phyloP scores from a whole-genome alignment of 1,140 invertebrate species.

The Brachionus koreanus region DNA sequence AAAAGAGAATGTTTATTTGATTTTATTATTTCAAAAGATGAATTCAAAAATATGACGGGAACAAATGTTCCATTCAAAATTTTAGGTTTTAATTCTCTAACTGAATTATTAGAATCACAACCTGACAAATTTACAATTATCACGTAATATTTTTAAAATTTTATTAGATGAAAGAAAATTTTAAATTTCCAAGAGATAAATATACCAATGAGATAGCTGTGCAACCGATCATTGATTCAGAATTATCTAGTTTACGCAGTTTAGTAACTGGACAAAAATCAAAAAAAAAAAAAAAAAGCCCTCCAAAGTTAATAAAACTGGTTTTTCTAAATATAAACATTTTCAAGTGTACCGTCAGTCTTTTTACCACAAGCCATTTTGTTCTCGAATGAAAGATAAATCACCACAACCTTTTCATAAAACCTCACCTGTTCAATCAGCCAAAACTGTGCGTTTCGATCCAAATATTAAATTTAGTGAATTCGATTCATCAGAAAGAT shows the following conservation, averaged over 20 bases:
- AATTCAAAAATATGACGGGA: slow-evolving; percentile 8
- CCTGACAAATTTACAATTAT: slow-evolving; percentile 11
- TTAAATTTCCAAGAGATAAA: neutral
- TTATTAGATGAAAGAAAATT: neutral
- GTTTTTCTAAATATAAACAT: neutral
- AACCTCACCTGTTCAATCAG: neutral
- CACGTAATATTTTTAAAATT: neutral
- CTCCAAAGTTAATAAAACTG: neutral
- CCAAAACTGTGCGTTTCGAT: neutral
- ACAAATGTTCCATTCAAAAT: neutral
- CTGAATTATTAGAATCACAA: slow-evolving; percentile 17
- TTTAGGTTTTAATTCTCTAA: neutral
- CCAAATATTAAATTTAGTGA: neutral
- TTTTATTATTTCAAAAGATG: neutral
- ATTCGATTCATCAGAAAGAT: neutral
- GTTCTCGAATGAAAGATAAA: neutral
- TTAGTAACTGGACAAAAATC: slow-evolving; percentile 34
- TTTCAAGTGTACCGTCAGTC: neutral
- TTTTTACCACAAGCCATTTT: neutral
- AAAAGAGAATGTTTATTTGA: neutral
- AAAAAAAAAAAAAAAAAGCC: slow-evolving; percentile 41
- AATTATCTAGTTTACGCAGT: neutral
- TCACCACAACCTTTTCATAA: neutral
- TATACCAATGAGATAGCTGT: neutral
- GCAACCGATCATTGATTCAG: neutral